Evolutionary conservation across 2,888 invertebrate species (phyloP).

Genomic region (Choreutis nemorana): DNA sequence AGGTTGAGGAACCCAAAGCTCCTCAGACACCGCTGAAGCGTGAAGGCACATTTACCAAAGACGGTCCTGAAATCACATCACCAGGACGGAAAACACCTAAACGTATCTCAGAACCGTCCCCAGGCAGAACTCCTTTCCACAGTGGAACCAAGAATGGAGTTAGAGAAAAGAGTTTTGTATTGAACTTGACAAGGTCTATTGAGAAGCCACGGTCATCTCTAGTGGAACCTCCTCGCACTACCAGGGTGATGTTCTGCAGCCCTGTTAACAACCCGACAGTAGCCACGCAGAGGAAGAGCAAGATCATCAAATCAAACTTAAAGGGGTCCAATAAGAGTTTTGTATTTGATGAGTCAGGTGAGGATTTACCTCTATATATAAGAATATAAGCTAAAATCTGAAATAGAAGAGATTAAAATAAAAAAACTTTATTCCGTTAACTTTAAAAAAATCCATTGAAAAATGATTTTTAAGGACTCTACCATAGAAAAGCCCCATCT

Average conservation of each 20-base stretch:
- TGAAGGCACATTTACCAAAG: constrained; percentile 53
- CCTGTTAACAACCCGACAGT: constrained; percentile 32
- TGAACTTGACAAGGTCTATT: constrained; percentile 45
- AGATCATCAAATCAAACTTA: constrained; percentile 52
- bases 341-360: constrained; percentile 42
- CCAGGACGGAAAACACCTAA: constrained; percentile 10
- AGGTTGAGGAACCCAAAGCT: background rate
- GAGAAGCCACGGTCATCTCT: constrained; percentile 32
- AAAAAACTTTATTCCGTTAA: too few species aligned
- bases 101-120: constrained; percentile 26
- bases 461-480: too few species aligned
- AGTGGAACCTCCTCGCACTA: constrained; percentile 18
- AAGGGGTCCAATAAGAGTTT: constrained; percentile 60
- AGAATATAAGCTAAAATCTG: too few species aligned
- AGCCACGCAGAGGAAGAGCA: constrained; percentile 29
- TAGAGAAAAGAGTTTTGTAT: constrained; percentile 23
- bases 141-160: constrained; percentile 18
- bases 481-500: too few species aligned
- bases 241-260: constrained; percentile 55
- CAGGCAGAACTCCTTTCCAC: constrained; percentile 46
- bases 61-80: constrained; percentile 19
- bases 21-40: constrained; percentile 30
- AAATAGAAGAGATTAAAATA: too few species aligned
- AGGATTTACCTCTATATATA: constrained; percentile 14
- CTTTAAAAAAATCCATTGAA: too few species aligned